Conservation (phyloP, 2,113 vertebrate genomes). For the Machaerirhynchus nigripectus region DNA sequence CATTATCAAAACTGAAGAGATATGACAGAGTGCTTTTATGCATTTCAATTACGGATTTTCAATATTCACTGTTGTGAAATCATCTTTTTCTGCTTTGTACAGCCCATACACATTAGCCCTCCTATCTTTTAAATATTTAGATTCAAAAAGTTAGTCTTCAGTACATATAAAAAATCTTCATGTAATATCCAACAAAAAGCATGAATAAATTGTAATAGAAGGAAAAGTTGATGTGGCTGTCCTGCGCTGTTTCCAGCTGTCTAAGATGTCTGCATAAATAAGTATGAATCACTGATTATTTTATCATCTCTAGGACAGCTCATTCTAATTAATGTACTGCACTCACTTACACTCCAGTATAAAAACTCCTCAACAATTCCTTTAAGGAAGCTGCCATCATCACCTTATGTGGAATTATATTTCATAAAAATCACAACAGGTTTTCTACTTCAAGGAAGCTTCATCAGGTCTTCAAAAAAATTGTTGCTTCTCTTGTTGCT, state of each 20-base stretch:
- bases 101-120: neutral
- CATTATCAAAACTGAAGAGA: neutral
- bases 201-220: neutral
- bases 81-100: neutral
- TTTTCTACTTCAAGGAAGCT: neutral
- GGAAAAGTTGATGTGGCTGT: neutral
- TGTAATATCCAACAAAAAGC: neutral
- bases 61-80: neutral
- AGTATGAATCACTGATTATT: neutral
- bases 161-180: neutral
- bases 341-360: neutral
- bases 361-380: neutral
- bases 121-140: neutral
- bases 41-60: neutral
- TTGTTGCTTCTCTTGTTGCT: neutral
- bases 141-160: neutral
- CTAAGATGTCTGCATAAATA: neutral
- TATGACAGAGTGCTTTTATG: neutral
- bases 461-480: neutral
- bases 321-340: neutral
- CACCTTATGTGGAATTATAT: neutral
- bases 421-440: neutral
- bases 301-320: neutral
- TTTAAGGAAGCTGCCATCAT: neutral
- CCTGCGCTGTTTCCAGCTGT: neutral